phyloP scores from a whole-genome alignment of 2,797 vertebrate species.

The Sarcoramphus papa region DNA sequence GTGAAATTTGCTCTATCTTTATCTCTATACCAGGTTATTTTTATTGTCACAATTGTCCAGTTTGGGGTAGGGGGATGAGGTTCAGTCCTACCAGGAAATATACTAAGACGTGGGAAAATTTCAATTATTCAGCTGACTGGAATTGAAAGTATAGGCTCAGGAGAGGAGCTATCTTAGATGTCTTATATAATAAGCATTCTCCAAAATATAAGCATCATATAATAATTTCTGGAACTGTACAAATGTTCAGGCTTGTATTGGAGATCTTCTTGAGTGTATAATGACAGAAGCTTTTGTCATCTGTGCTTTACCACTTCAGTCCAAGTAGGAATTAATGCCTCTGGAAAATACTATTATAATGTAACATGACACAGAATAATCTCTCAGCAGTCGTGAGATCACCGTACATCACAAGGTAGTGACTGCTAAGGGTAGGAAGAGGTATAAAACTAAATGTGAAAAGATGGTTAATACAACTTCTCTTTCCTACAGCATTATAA shows the following conservation, averaged over 20 bases:
- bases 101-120: background rate
- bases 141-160: background rate
- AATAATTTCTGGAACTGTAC: background rate
- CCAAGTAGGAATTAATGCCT: background rate
- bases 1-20: background rate
- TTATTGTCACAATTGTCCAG: background rate
- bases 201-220: background rate
- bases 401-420: background rate
- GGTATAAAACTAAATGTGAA: background rate
- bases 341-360: conserved; percentile 11
- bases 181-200: background rate
- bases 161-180: background rate
- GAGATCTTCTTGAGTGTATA: background rate
- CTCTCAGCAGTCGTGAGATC: background rate
- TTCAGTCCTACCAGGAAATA: background rate
- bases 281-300: background rate
- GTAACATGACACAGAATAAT: background rate
- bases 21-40: background rate
- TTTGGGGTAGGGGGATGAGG: background rate
- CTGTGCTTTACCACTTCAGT: background rate
- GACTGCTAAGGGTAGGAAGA: background rate
- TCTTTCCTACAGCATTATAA: background rate
- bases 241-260: background rate
- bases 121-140: background rate
- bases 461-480: background rate